A percentile compares a stretch with the other conserved stretches of the same genome.
phyloP scores from a whole-genome alignment of 1,140 invertebrate species.

The Formica exsecta region DNA sequence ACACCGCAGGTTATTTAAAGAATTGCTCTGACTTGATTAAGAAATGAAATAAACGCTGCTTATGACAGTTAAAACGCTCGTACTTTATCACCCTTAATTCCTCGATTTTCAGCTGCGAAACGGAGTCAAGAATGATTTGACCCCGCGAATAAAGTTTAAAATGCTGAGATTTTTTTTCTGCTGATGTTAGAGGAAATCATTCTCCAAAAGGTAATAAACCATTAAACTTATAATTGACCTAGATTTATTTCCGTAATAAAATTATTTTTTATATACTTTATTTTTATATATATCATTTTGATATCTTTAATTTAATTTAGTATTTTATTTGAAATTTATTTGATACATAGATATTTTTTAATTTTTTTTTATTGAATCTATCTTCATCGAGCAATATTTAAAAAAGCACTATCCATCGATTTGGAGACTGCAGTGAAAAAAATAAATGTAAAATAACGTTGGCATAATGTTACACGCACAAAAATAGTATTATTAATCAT shows the following conservation, averaged over 20 bases:
- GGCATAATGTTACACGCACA: background rate
- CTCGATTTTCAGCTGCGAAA: background rate
- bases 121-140: background rate
- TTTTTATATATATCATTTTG: too few species aligned
- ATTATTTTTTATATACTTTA: background rate
- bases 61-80: constrained; percentile 72
- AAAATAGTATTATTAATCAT: background rate
- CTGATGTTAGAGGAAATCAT: constrained; percentile 31
- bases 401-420: background rate
- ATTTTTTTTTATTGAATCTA: background rate
- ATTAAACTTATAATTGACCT: constrained; percentile 43
- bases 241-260: constrained; percentile 37
- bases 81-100: background rate
- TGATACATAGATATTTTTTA: too few species aligned
- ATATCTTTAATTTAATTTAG: too few species aligned
- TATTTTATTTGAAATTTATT: too few species aligned
- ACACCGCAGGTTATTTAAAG: constrained; percentile 66
- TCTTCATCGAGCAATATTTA: background rate
- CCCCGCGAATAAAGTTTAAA: constrained; percentile 20
- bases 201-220: background rate
- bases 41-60: constrained; percentile 80
- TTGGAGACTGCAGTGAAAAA: too few species aligned
- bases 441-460: background rate
- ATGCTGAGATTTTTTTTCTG: constrained; percentile 14
- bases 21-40: constrained; percentile 78